Evolutionary conservation across 2,888 invertebrate genomes (phyloP).

Genomic region (Apotomis capreana): DNA sequence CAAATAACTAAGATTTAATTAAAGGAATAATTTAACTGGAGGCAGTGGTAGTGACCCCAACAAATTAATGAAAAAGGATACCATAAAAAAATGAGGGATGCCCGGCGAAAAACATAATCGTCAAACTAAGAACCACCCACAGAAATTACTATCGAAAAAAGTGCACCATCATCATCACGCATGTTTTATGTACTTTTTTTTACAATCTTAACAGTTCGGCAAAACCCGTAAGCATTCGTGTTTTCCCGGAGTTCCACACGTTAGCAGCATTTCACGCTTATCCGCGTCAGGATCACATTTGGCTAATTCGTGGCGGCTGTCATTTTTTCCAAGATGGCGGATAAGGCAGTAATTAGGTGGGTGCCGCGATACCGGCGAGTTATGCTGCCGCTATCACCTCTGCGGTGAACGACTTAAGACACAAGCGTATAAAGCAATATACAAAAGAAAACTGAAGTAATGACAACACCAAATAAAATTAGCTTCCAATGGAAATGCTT

Average conservation of each 20-base stretch:
- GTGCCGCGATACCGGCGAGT: constrained; percentile 52
- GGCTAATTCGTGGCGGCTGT: constrained; percentile 35
- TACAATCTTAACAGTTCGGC: background rate
- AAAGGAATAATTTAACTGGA: background rate
- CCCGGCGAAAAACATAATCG: too few species aligned
- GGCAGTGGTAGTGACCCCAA: too few species aligned
- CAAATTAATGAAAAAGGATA: too few species aligned
- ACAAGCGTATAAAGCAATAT: constrained; percentile 24
- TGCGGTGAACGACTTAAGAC: constrained; percentile 28
- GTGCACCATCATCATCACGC: too few species aligned
- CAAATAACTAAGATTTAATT: background rate
- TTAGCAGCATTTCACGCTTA: constrained; percentile 15
- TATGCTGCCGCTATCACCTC: constrained; percentile 51
- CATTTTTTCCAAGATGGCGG: constrained; percentile 44
- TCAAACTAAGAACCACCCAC: too few species aligned
- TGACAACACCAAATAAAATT: too few species aligned
- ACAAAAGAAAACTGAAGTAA: background rate
- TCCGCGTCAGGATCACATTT: constrained; percentile 33
- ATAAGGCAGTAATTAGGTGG: constrained; percentile 51
- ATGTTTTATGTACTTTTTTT: background rate
- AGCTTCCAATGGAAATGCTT: too few species aligned
- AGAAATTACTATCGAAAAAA: too few species aligned
- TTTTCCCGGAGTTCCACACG: constrained; percentile 19
- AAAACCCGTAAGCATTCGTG: constrained; percentile 4
- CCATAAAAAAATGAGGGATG: too few species aligned